Evolutionary conservation across 2,888 invertebrate species (phyloP), one percentile per base, ranked within the genome.

Genomic region (Cosmorhoe ocellata): DNA sequence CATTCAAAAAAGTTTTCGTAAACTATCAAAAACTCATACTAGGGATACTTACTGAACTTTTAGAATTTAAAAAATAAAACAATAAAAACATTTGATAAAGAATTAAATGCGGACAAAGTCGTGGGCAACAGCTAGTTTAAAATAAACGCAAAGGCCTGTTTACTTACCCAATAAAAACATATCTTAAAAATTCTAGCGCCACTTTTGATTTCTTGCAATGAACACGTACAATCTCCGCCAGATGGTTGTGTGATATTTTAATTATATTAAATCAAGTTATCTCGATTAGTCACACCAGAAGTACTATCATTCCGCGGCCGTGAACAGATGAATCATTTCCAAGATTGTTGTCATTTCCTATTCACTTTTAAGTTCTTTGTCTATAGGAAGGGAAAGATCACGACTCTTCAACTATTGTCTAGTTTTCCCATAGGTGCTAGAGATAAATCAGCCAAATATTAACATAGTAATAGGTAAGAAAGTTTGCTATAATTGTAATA

Each of bases 301-400:
- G 56, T 58, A 56, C 26, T 24, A 40, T 47, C 52, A 50, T 56
- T 51, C 42, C 24, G 43, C 58, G 69, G 56, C 71, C 64, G 58
- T 67, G 70, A 67, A 67, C 67, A 59, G 52, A 61, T 72, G 75
- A 74, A 57, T 74, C 70, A 74, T 55, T 61, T 49, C 24, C 47
- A 53, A 58, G 56, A 59, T 63, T 55, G 51, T 59, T 58, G 58
- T 54, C 51, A 58, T 42, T 39, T 44, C 36, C 22, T 46, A 37
- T 37, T 40, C 43, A 22, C 41, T 42, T 31, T 3, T 36, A 38
- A 24, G 32, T 37, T 40, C 50, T 44, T 50, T 50, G 50, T 50
- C 30, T 48, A 31, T 43, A n/a, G 38, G 31, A 39, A 50, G 46
- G 33, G 46, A 46, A 46, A 46, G 18, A 46, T 46, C 27, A 38